Evolutionary conservation across 2,888 invertebrate species (phyloP), one percentile per base, ranked within the genome.

Genomic region (Macrophya alboannulata): DNA sequence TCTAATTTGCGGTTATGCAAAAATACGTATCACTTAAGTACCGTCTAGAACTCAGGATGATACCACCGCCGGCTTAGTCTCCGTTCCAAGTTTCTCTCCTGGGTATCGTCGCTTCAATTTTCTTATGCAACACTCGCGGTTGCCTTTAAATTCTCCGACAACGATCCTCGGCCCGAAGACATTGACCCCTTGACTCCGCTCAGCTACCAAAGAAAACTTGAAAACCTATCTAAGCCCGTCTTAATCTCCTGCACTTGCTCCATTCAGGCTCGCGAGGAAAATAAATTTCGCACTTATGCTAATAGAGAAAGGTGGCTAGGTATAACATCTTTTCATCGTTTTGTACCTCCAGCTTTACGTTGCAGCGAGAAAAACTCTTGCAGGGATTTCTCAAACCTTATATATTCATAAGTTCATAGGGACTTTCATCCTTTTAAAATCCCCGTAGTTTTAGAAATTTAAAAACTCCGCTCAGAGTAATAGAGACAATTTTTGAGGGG

Each of bases 1-100:
- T 91, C 90, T 91, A 91, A 92, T 91, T 92, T 90, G 91, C 88
- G 89, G 90, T 90, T 90, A 91, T 90, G 91, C 90, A 91, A 91
- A 91, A 92, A 91, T 92, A 89, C 89, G 89, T 89, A 89, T 90
- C 90, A 88, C 90, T 89, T 89, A 90, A 91, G 90, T 87, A 91
- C 89, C 87, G 83, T 71, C 81, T 81, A 81, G 81, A 81, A 59
- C 62, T 81, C 48, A 4, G 68, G 48, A 83, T 83, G 48, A 65
- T 48, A 83, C 68, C 37, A 62, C 6, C 59, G 12, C 25, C 48
- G 45, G 65, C 83, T 48, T 68, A 45, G 25, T 65, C 83, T 48
- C 31, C 83, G 45, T 40, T 48, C 48, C 68, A 43, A 65, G 25
- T 68, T 65, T 48, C 21, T 68, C 83, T 65, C 83, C n/a, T 3